Percentiles rank a stretch among this genome's conserved stretches.
These are phyloP conservation scores for Sceloporus tristichus DNA, from an alignment of 2,113 vertebrate genomes.

Conservation along the genomic window DNA sequence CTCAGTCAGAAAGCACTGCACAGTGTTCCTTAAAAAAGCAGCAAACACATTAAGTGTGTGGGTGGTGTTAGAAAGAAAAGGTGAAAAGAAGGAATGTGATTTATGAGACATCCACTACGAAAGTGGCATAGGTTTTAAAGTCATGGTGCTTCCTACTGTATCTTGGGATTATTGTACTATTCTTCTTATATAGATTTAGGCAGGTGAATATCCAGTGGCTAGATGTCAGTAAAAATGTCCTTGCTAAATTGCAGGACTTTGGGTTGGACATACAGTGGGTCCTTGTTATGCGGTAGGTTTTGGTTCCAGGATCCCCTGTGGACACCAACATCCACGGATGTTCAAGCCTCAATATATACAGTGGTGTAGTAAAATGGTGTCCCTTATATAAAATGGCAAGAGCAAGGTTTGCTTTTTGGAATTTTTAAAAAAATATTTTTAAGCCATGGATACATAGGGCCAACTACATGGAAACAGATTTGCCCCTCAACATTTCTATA, in stretches of 20 bases:
- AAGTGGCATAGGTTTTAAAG: neutral
- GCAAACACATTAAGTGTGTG: constrained; percentile 10
- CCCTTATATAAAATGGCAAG: no score
- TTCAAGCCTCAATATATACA: no score
- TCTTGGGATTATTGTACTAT: neutral
- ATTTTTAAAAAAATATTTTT: no score
- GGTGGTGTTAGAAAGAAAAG: neutral
- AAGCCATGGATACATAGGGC: no score
- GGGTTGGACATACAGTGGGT: neutral
- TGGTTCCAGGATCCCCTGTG: neutral
- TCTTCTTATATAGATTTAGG: neutral
- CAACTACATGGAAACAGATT: no score
- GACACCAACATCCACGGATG: no score
- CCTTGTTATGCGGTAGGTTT: neutral
- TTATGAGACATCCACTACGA: neutral
- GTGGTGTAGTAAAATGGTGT: no score
- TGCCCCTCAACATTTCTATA: neutral
- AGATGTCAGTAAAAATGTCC: neutral
- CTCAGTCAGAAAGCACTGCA: no score
- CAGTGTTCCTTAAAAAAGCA: constrained; percentile 13
- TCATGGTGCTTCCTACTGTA: neutral
- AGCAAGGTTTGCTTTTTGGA: no score
- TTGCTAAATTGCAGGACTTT: neutral
- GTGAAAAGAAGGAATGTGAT: neutral
- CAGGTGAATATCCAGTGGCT: neutral